Base-by-base conservation (phyloP, 2,888 invertebrate genomes). In the Drosophila longiperda region DNA sequence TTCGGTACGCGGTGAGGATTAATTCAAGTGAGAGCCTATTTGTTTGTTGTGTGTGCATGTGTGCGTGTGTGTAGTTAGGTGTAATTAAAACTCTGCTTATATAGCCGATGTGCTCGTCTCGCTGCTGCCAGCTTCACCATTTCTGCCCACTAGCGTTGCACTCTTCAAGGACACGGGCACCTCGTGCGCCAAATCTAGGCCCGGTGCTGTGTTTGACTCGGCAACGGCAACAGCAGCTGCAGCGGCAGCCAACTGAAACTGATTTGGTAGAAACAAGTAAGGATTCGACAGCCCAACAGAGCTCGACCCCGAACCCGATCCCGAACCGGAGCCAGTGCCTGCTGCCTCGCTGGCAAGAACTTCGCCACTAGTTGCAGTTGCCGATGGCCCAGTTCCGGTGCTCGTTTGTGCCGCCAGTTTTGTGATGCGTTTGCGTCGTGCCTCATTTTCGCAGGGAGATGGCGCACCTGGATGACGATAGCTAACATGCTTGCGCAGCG, bases 401-500 rank as follows among this genome's bases (percentile, higher is more conserved):
- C 66, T 72, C 2, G 84, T 69, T 17, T 80, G 82, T 38, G 81
- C 80, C 9, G 84, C 57, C 12, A 92, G 72, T 73, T 93, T 93
- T 23, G 90, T 80, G n/a, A 92, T 90, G n/a, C 93, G 91, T 68
- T 93, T 93, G 45, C 93, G 88, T 12, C 93, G 89, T 2, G 93
- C 92, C 55, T 93, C 93, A 32, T 92, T 91, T 69, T 93, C 93
- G 60, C 93, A 93, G 4, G 93, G 93, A 26, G 93, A 93, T 4
- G 93, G 93, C 23, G 93, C 93, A 4, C 93, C 95, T 9, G 97
- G 97, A 93, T 97, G 97, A 63, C 97, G 93, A 90, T 98, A 98
- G 0, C 97, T 97, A 48, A 98, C 97, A 91, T 98, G 98, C 92
- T 98, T 98, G 75, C 98, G 94, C 61, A 98, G 93, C 34, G 98